Evolutionary conservation across 1,140 invertebrate species (phyloP).

Genomic region (Artemia franciscana): DNA sequence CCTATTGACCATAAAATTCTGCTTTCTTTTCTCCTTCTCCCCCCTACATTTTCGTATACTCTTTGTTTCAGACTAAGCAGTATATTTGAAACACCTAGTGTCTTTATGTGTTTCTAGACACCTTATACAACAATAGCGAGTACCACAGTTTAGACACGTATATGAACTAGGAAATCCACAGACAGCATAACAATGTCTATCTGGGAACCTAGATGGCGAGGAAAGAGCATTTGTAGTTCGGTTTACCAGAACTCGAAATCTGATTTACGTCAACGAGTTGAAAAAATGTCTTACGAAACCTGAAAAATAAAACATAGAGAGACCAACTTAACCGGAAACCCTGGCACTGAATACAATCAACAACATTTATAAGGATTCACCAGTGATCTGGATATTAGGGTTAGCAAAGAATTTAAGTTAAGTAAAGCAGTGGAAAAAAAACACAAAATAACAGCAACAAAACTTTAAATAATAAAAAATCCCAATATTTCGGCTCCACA

Average conservation of each 20-base stretch:
- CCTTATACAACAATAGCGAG: constrained; percentile 58
- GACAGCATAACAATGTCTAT: constrained; percentile 76
- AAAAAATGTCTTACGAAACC: constrained; percentile 63
- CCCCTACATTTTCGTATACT: too few relatives aligned
- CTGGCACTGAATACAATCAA: neutral
- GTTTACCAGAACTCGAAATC: constrained; percentile 36
- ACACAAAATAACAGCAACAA: too few relatives aligned
- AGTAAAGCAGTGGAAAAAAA: too few relatives aligned
- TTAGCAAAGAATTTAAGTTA: too few relatives aligned
- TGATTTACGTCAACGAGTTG: constrained; percentile 76
- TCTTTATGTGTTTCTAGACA: constrained; percentile 80
- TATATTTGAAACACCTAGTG: constrained; percentile 81
- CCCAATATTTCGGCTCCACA: too few relatives aligned
- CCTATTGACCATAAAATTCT: too few relatives aligned
- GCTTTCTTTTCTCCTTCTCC: too few relatives aligned
- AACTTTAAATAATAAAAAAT: too few relatives aligned
- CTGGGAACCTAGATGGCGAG: constrained; percentile 46
- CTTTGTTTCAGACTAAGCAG: too few relatives aligned
- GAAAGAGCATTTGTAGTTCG: constrained; percentile 51
- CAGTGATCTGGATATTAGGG: too few relatives aligned
- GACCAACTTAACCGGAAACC: neutral
- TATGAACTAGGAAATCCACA: constrained; percentile 83
- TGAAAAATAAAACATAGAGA: constrained; percentile 13
- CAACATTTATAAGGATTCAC: neutral
- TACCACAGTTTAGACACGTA: constrained; percentile 76